A percentile compares a stretch with the other conserved stretches of the same genome.
phyloP scores from a whole-genome alignment of 1,140 invertebrate species.

The Lanistes nyassanus region DNA sequence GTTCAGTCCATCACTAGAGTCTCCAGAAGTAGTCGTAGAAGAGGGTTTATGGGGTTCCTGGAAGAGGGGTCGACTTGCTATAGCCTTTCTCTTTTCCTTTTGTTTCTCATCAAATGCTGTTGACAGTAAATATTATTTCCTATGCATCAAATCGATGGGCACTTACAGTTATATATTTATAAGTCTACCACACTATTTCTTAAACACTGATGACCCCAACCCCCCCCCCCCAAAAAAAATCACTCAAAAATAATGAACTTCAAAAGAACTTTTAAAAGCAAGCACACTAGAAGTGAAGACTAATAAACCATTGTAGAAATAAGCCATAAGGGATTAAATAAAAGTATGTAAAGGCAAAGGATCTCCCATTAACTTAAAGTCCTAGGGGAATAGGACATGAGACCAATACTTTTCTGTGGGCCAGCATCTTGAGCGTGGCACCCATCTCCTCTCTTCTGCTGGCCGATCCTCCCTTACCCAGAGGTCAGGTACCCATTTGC shows the following conservation, averaged over 20 bases:
- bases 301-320: too few relatives aligned
- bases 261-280: not conserved
- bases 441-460: too few relatives aligned
- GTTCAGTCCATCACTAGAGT: not conserved
- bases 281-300: too few relatives aligned
- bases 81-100: conserved; percentile 52
- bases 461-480: too few relatives aligned
- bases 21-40: not conserved
- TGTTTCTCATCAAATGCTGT: conserved; percentile 59
- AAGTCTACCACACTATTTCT: too few relatives aligned
- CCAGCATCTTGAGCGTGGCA: too few relatives aligned
- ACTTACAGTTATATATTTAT: not conserved
- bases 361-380: too few relatives aligned
- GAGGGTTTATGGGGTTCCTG: not conserved
- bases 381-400: too few relatives aligned
- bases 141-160: not conserved
- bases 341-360: too few relatives aligned
- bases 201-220: not conserved
- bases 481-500: too few relatives aligned
- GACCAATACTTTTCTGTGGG: too few relatives aligned
- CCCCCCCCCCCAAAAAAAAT: not conserved
- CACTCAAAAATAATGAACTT: not conserved
- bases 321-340: too few relatives aligned
- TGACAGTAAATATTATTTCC: conserved; percentile 11
- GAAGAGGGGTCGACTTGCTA: conserved; percentile 47